These are phyloP conservation scores for Hypena proboscidalis DNA, from an alignment of 2,888 invertebrate genomes.

Conservation along the genomic window DNA sequence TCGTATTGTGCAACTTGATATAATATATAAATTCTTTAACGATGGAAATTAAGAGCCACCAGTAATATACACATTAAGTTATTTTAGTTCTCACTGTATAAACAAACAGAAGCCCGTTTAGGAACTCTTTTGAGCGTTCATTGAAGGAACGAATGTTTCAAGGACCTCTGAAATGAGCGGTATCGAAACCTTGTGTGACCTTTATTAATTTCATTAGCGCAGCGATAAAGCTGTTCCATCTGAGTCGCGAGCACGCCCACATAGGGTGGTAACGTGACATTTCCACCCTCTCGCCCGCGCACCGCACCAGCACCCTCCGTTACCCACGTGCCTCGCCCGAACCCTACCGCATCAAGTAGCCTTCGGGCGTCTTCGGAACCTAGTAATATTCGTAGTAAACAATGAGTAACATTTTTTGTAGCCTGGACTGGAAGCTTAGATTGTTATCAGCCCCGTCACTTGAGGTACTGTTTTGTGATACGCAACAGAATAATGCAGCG, in stretches of 20 bases:
- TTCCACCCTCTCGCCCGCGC: slow-evolving; percentile 47
- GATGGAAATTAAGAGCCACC: too few species aligned
- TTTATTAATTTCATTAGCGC: slow-evolving; percentile 61
- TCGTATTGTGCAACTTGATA: not conserved
- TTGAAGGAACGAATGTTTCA: slow-evolving; percentile 8
- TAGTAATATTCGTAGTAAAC: slow-evolving; percentile 47
- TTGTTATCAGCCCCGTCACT: not conserved
- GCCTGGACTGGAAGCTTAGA: slow-evolving; percentile 1
- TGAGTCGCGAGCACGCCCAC: slow-evolving; percentile 50
- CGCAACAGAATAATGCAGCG: too few species aligned
- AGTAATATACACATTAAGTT: too few species aligned
- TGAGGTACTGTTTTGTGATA: not conserved
- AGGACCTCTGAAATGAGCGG: slow-evolving; percentile 37
- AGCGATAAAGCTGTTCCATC: slow-evolving; percentile 48
- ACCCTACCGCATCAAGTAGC: slow-evolving; percentile 46
- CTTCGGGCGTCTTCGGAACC: slow-evolving; percentile 35
- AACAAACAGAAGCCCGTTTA: too few species aligned
- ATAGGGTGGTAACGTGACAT: slow-evolving; percentile 64
- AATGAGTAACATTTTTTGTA: slow-evolving; percentile 33
- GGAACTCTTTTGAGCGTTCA: too few species aligned
- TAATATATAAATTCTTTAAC: not conserved
- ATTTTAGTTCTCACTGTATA: too few species aligned
- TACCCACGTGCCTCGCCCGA: slow-evolving; percentile 53
- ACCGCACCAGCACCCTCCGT: slow-evolving; percentile 26
- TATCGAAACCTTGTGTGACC: slow-evolving; percentile 47